phyloP scores from a whole-genome alignment of 2,113 vertebrate species.

The Callorhinus ursinus region DNA sequence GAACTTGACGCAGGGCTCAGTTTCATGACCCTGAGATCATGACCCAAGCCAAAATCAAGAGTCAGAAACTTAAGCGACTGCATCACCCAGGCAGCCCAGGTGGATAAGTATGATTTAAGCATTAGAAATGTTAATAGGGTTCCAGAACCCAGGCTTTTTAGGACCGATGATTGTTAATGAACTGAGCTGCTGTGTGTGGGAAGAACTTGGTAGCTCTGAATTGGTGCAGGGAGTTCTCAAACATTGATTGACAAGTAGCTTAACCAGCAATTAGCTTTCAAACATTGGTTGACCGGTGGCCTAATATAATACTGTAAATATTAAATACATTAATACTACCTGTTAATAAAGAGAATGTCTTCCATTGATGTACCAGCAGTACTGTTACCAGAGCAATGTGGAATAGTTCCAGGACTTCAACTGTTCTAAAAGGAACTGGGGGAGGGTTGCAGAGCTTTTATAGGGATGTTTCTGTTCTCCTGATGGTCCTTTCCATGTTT shows the following conservation, averaged over 20 bases:
- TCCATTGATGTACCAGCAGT: background rate
- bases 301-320: constrained; percentile 34
- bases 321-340: constrained; percentile 19
- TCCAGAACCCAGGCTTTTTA: background rate
- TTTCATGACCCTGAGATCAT: background rate
- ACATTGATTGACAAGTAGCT: constrained; percentile 32
- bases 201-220: constrained; percentile 47
- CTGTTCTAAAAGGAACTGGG: background rate
- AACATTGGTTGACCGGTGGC: constrained; percentile 15
- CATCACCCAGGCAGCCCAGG: background rate
- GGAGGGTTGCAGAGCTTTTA: background rate
- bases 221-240: constrained; percentile 35
- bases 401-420: background rate
- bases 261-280: constrained; percentile 60
- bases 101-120: background rate
- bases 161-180: constrained; percentile 38
- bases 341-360: constrained; percentile 34
- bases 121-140: background rate
- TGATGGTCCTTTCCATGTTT: background rate
- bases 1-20: background rate
- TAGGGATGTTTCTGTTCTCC: background rate
- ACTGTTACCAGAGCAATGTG: constrained; percentile 42
- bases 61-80: background rate
- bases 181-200: constrained; percentile 7
- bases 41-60: background rate